Base-by-base conservation (phyloP, 23 tunicate genomes). In the Ascidia mentula region DNA sequence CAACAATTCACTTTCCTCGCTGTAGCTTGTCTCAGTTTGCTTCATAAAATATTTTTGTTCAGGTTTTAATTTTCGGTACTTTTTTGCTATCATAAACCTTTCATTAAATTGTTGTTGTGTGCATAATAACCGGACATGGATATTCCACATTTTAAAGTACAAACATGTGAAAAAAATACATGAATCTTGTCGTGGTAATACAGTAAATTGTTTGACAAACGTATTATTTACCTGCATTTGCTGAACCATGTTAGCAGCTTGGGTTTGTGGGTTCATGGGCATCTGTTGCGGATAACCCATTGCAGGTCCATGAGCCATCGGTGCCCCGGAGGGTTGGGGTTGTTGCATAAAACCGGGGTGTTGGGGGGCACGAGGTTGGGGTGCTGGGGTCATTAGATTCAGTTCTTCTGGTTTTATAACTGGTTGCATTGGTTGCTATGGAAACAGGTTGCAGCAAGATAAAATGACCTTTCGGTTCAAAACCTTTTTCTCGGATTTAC, bases 381-480 rank as follows among this genome's bases (percentile, higher is more conserved):
- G 59, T 1, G 85, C 4, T 26, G 98, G 98, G 1, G 92, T 93
- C 93, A 93, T 88, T 26, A 93, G 69, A 75, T 93, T 88, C 74
- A 78, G 40, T 28, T 77, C 46, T 38, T 87, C 90, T 0, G 97
- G 84, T 38, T 35, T 74, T 5, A 75, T 22, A 36, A 82, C 90
- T 0, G 97, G 84, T 38, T 35, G 78, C 26, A 75, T 22, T n/a
- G 76, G 70, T 76, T 83, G 72, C 46, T 45, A 85, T 40, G 69
- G 1, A 38, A 78, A 77, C 69, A 70, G n/a, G 1, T 4, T 7
- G 60, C 18, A 45, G 17, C 60, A 45, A 45, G 60, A 45, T 18
- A n/a, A n/a, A n/a, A n/a, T n/a, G n/a, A n/a, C n/a, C n/a, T n/a
- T n/a, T n/a, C n/a, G n/a, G n/a, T n/a, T n/a, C n/a, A n/a, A n/a